phyloP scores from a whole-genome alignment of 2,888 invertebrate species.

The Augiades crinisus region DNA sequence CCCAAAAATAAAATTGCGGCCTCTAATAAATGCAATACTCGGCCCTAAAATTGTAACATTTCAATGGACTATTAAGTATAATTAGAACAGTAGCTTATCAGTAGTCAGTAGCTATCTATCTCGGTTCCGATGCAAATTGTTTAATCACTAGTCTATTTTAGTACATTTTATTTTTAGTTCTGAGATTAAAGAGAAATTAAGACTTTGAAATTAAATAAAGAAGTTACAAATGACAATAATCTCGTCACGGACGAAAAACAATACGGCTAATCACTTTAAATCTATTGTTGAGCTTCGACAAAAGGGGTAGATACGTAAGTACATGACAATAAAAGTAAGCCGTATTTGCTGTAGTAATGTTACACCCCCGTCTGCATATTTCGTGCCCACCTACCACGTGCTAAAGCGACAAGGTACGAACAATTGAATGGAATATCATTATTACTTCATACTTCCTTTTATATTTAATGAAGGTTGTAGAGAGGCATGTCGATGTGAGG shows the following conservation, averaged over 20 bases:
- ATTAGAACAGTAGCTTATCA: too few species aligned
- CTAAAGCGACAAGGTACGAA: not conserved
- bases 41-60: too few species aligned
- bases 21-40: too few species aligned
- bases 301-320: not conserved
- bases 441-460: not conserved
- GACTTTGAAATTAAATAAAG: too few species aligned
- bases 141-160: too few species aligned
- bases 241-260: not conserved
- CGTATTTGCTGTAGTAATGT: conserved; percentile 17
- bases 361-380: conserved; percentile 15
- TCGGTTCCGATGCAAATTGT: too few species aligned
- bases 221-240: not conserved
- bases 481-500: not conserved
- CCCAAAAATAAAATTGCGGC: too few species aligned
- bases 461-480: not conserved
- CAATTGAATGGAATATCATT: not conserved
- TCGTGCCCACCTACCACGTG: conserved; percentile 14
- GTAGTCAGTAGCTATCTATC: too few species aligned
- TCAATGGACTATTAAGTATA: too few species aligned
- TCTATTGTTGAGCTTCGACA: conserved; percentile 8
- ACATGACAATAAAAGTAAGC: conserved; percentile 21
- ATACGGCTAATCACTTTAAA: conserved; percentile 14
- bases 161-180: too few species aligned
- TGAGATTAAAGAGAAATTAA: too few species aligned